Evolutionary conservation across 2,113 vertebrate genomes (phyloP).

Genomic region (Etheostoma cragini): DNA sequence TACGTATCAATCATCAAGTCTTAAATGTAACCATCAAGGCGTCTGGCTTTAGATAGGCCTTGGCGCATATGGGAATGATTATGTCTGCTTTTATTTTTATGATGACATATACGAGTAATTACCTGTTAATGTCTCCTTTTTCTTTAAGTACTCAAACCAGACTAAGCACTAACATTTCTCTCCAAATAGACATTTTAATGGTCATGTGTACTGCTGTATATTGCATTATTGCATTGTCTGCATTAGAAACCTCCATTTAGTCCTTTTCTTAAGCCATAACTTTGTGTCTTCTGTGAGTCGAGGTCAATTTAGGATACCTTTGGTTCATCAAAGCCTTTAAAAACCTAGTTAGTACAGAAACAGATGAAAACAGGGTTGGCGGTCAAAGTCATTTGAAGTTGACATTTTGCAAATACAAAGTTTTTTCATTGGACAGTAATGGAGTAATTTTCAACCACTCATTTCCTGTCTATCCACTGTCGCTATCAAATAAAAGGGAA

Average conservation of each 20-base stretch:
- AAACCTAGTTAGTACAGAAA: conserved; percentile 22
- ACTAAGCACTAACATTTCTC: conserved; percentile 2
- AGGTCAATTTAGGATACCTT: not conserved
- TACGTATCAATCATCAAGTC: not conserved
- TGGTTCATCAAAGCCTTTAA: not conserved
- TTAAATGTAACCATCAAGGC: conserved; percentile 12
- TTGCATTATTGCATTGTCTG: not conserved
- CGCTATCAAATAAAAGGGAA: too few species aligned
- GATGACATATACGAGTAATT: conserved; percentile 49
- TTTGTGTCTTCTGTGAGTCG: not conserved
- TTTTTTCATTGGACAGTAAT: conserved; percentile 15
- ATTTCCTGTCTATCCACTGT: not conserved
- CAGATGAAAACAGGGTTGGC: not conserved
- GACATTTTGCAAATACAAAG: conserved; percentile 21
- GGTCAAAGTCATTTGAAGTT: conserved; percentile 31
- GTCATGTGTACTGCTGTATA: not conserved
- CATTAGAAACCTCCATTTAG: not conserved
- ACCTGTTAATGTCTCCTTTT: conserved; percentile 32
- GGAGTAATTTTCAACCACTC: not conserved
- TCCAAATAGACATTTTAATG: not conserved
- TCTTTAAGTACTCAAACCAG: conserved; percentile 28
- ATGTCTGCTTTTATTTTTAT: conserved; percentile 50
- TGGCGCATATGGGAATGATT: conserved; percentile 40
- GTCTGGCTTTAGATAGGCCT: not conserved
- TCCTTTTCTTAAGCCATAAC: not conserved